A percentile compares a stretch with the other conserved stretches of the same genome.
Evolutionary conservation across 2,888 invertebrate genomes (phyloP).

Genomic region (Aspidapion aeneum): DNA sequence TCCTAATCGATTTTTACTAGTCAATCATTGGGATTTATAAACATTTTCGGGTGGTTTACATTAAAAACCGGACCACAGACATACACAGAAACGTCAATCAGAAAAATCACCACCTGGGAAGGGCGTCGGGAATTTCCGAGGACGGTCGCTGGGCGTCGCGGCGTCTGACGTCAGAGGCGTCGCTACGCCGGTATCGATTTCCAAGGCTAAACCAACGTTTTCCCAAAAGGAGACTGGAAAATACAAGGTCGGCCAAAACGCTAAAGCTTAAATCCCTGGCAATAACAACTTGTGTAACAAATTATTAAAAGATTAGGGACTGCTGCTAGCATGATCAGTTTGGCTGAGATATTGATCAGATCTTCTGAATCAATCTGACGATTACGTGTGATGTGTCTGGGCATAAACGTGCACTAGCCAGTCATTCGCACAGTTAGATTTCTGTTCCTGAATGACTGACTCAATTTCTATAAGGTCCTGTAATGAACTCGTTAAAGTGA

Average conservation of each 20-base stretch:
- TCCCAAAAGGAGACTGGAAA: background rate
- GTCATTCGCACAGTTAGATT: no score
- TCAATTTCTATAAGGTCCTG: no score
- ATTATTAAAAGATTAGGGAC: no score
- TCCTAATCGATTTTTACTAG: background rate
- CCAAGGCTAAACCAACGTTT: background rate
- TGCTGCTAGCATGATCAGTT: no score
- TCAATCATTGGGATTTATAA: background rate
- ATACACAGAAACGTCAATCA: slow-evolving; percentile 49
- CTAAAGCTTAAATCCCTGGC: no score
- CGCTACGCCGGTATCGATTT: slow-evolving; percentile 48
- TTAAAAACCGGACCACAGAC: slow-evolving; percentile 29
- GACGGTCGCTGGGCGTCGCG: slow-evolving; percentile 43
- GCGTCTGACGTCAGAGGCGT: slow-evolving; percentile 48
- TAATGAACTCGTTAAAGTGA: no score
- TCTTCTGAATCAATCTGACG: no score
- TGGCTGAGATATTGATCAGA: no score
- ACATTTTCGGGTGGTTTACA: background rate
- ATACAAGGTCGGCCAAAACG: background rate
- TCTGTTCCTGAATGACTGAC: no score
- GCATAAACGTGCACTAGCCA: no score
- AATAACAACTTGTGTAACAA: no score
- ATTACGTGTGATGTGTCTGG: no score
- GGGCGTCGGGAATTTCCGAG: slow-evolving; percentile 42
- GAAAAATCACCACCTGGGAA: slow-evolving; percentile 45